Base-by-base conservation (phyloP, 1,140 invertebrate species). In the Conus ventricosus region DNA sequence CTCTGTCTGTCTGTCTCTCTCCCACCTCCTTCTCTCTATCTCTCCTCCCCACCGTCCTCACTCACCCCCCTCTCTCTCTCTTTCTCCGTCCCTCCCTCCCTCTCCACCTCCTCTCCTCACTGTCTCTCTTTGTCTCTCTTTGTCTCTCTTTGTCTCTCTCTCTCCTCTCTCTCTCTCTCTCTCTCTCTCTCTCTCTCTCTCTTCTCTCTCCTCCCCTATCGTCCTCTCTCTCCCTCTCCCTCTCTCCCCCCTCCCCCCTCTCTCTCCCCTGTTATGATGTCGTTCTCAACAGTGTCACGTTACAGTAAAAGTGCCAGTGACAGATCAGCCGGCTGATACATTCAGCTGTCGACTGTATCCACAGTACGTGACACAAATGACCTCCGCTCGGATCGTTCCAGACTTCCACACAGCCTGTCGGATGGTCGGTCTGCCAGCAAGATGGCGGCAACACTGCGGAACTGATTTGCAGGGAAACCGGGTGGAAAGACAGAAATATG, bases 1-100 rank as follows among this genome's bases (percentile, higher is more conserved):
- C 80, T 81, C 80, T 81, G 53, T 81, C 13, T 54, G 51, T 81
- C 39, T 81, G 8, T 81, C 39, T 81, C 39, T 81, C 39, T 54
- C 80, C 25, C 76, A 39, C n/a, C 15, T 27, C 39, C 76, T 78
- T 78, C n/a, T 78, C 27, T 78, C 76, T 11, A 1, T 39, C 27
- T 78, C 76, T 11, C n/a, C 67, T 5, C 67, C 6, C 67, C 7
- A 7, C 20, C n/a, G 11, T 23, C 20, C n/a, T 75, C n/a, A 5
- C 67, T n/a, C 67, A 20, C 67, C 20, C 67, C 7, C n/a, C n/a
- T 71, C 67, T 20, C 67, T 1, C 7, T 75, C 67, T 75, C 67
- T 25, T 23, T 20, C 20, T 20, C 7, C 67, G 6, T 20, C 20
- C n/a, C 67, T 25, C n/a, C 7, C 67, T n/a, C 67, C 13, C 67